Base-by-base conservation (phyloP, 92 coral and sea anemone genomes). In the Virgularia gustaviana region DNA sequence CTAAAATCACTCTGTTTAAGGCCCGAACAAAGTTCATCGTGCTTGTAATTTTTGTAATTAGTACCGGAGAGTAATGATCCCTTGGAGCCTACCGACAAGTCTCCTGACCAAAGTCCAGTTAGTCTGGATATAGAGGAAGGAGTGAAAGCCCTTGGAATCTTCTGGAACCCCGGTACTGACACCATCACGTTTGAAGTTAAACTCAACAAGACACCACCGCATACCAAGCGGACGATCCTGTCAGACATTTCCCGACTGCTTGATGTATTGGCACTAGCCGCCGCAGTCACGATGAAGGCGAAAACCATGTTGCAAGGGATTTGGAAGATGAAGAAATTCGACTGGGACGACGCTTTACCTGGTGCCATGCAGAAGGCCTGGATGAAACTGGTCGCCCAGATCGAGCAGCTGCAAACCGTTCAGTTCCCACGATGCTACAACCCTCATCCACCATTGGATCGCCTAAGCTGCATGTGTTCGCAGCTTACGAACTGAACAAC, bases 281-380 rank as follows among this genome's bases (percentile, higher is more conserved):
- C 61, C 23, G 61, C 29, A 6, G 31, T 54, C 2, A 54, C 61
- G 20, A 54, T 54, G 2, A 54, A 54, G 23, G 61, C 61, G 25
- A 54, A 35, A 54, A 54, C 29, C 57, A 31, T 31, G 4, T 31
- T 54, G 28, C 61, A 54, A 22, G 61, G 29, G 30, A 54, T 54
- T 35, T 54, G 61, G 23, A 15, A 23, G 15, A 54, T 54, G 61
- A 54, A 54, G 13, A 54, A 23, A 23, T 9, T 54, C 20, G 61
- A 23, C 11, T 54, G 61, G 61, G 61, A 54, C n/a, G 63, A 54
- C 31, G 32, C 61, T 1, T n/a, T 54, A 22, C 61, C 61, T 2
- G 7, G 19, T 7, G 61, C 24, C 24, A 54, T 54, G 61, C 61
- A 54, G 29, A 31, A 12, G 29, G 31, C 19, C 2, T 54, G 61